Evolutionary conservation across 2,797 vertebrate genomes (phyloP).

Genomic region (Periparus ater): DNA sequence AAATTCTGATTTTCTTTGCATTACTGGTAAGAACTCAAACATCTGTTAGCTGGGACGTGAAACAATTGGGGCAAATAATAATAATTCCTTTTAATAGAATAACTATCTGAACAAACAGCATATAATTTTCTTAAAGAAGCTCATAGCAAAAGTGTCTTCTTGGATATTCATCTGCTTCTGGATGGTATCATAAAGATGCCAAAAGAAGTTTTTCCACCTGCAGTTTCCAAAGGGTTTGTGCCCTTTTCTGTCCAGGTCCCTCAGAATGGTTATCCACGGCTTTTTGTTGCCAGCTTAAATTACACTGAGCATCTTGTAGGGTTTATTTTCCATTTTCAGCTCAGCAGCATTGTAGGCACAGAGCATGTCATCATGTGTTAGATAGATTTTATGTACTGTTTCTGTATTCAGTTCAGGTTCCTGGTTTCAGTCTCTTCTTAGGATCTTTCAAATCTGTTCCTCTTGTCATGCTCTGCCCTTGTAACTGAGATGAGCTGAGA

Average conservation of each 20-base stretch:
- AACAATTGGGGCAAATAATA: not conserved
- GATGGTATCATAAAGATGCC: not conserved
- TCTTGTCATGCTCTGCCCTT: constrained; percentile 24
- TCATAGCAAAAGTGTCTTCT: not conserved
- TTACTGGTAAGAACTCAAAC: not conserved
- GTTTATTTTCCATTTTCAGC: not conserved
- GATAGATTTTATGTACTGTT: not conserved
- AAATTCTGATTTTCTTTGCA: not conserved
- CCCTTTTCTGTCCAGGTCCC: not conserved
- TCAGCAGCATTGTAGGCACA: not conserved
- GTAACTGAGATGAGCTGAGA: constrained; percentile 36
- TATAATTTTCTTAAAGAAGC: not conserved
- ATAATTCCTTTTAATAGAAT: not conserved
- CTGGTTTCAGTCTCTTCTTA: constrained; percentile 1
- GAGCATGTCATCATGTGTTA: not conserved
- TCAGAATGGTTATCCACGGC: not conserved
- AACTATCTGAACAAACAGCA: not conserved
- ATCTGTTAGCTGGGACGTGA: not conserved
- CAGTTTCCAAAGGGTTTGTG: not conserved
- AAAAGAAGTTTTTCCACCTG: not conserved
- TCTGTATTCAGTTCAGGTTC: not conserved
- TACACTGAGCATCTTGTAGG: not conserved
- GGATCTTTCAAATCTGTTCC: constrained; percentile 7
- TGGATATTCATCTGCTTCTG: not conserved
- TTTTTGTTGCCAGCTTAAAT: not conserved